These are phyloP conservation scores for Cyclopterus lumpus DNA, from an alignment of 2,797 vertebrate genomes.

Conservation along the genomic window DNA sequence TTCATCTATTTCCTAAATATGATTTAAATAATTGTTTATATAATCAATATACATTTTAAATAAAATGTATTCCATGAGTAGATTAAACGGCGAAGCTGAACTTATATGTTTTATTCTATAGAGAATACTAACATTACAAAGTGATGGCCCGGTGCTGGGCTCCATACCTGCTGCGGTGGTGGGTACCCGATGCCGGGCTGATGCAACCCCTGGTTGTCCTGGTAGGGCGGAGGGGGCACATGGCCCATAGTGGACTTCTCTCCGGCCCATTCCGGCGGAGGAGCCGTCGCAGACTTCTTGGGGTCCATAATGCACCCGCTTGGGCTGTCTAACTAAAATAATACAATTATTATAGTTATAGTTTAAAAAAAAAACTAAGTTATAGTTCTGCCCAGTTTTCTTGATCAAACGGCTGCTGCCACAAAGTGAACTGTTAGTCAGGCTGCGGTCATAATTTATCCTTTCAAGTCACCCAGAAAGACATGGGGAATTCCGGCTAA, in stretches of 20 bases:
- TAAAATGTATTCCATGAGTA: neutral
- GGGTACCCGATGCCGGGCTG: constrained; percentile 24
- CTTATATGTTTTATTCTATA: neutral
- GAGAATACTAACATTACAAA: neutral
- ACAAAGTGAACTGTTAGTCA: neutral
- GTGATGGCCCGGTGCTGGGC: neutral
- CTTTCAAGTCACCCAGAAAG: neutral
- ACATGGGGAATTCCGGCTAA: fast-evolving
- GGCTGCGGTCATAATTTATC: fast-evolving
- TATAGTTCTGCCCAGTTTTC: fast-evolving
- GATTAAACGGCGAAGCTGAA: neutral
- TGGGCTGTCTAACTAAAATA: neutral
- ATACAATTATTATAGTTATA: no score
- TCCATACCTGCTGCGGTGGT: constrained; percentile 23
- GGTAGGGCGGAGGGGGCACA: constrained; percentile 71
- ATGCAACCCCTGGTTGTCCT: constrained; percentile 44
- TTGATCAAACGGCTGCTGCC: neutral
- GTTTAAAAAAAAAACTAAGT: no score
- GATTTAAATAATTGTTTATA: neutral
- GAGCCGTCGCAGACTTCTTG: constrained; percentile 43
- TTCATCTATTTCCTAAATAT: no score
- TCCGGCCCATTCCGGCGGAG: constrained; percentile 34
- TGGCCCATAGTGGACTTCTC: constrained; percentile 67
- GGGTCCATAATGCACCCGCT: constrained; percentile 65
- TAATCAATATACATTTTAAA: neutral